Conservation (phyloP, 2,888 invertebrate species). For the Monochamus alternatus region DNA sequence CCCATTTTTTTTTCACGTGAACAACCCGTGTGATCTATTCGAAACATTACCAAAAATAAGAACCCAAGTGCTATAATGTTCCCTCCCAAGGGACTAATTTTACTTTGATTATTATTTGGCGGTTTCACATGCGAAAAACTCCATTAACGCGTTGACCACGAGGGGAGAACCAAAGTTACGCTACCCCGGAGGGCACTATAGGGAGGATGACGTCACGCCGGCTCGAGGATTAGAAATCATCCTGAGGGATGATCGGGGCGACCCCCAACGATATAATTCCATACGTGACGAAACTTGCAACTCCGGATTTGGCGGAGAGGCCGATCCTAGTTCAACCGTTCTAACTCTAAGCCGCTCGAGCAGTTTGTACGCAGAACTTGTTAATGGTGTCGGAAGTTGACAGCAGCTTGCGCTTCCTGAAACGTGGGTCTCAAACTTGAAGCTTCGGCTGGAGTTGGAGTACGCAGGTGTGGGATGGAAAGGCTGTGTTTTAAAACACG, state of each 20-base stretch:
- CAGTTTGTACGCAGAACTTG: conserved; percentile 50
- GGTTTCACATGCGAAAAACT: conserved; percentile 57
- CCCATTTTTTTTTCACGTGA: too few species aligned
- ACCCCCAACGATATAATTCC: conserved; percentile 66
- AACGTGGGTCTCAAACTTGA: conserved; percentile 46
- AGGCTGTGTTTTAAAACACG: too few species aligned
- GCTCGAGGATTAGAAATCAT: conserved; percentile 65
- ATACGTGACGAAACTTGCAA: conserved; percentile 67
- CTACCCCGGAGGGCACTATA: conserved; percentile 56
- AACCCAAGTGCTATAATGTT: not conserved
- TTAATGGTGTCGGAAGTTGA: conserved; percentile 52
- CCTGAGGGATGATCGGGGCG: conserved; percentile 66
- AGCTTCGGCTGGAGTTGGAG: conserved; percentile 9
- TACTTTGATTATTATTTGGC: conserved; percentile 48
- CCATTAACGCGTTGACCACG: conserved; percentile 47
- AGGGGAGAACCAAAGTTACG: conserved; percentile 60
- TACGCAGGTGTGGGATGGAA: conserved; percentile 14
- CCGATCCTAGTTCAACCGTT: conserved; percentile 41
- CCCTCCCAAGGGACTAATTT: conserved; percentile 15
- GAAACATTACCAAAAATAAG: not conserved
- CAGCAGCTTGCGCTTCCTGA: conserved; percentile 48
- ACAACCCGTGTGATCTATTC: not conserved
- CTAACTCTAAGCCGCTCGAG: conserved; percentile 44
- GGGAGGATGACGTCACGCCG: conserved; percentile 64
- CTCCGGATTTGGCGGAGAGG: conserved; percentile 45